Evolutionary conservation across 1,140 invertebrate species (phyloP).

Genomic region (Hypothenemus hampei): DNA sequence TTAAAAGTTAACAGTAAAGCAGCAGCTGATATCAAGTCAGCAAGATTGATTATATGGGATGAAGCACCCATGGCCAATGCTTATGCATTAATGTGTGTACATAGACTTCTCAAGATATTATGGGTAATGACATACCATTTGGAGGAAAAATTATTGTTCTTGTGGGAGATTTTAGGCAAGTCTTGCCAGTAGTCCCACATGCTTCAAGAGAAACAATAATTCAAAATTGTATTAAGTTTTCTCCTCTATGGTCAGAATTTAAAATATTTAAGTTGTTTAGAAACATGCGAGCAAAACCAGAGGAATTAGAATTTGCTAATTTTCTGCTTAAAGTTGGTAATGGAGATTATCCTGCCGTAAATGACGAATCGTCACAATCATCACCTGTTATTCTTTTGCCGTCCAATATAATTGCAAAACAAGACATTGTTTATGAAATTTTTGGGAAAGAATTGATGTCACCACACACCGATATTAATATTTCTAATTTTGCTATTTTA

Average conservation of each 20-base stretch:
- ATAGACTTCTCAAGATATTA: constrained; percentile 28
- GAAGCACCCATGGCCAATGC: constrained; percentile 38
- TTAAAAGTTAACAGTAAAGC: not conserved
- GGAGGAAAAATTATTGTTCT: constrained; percentile 37
- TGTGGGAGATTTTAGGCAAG: constrained; percentile 34
- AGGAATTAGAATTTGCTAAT: not conserved
- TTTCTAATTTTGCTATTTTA: not conserved
- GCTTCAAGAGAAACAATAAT: not conserved
- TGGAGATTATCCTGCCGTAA: not conserved
- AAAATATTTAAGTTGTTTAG: not conserved
- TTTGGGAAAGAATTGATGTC: not conserved
- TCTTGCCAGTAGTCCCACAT: constrained; percentile 28
- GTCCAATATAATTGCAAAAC: not conserved
- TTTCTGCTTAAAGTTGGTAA: not conserved
- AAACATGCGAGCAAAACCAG: not conserved
- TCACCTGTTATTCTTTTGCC: not conserved
- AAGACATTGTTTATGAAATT: not conserved
- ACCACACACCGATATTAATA: not conserved
- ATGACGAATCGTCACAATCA: too few relatives aligned
- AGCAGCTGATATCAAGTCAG: not conserved
- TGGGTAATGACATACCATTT: constrained; percentile 27
- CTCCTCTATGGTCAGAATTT: not conserved
- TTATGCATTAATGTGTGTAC: constrained; percentile 31
- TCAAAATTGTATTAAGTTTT: not conserved
- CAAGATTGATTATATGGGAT: constrained; percentile 37